Percentiles rank a stretch among this genome's conserved stretches.
Evolutionary conservation across 35 echinoderm and acorn worm genomes (phyloP).

Genomic region (Ptychodera flava): DNA sequence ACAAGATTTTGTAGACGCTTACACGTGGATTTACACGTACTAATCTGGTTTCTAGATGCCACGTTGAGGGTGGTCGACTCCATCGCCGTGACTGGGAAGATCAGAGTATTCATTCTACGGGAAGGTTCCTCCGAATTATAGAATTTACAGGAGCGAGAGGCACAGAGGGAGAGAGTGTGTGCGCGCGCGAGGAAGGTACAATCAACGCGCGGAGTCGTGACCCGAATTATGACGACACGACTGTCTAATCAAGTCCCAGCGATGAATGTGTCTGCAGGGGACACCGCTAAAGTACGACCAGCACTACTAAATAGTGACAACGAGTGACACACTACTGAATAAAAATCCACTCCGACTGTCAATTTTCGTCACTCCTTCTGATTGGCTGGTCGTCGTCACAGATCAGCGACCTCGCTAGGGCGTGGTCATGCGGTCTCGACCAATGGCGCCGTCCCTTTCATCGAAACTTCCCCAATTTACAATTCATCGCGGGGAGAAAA

Average conservation of each 20-base stretch:
- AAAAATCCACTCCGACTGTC: background rate
- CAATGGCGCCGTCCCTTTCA: background rate
- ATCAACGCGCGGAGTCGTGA: background rate
- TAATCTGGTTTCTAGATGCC: background rate
- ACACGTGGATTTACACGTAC: background rate
- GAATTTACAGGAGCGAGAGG: background rate
- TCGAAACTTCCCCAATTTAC: too few relatives aligned
- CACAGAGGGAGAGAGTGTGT: too few relatives aligned
- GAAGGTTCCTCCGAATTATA: background rate
- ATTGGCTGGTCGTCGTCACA: background rate
- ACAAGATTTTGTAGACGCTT: too few relatives aligned
- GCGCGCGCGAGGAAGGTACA: too few relatives aligned
- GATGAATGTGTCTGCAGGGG: background rate
- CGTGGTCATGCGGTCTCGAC: background rate
- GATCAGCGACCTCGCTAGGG: background rate
- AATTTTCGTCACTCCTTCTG: background rate
- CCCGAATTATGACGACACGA: background rate
- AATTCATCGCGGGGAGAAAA: too few relatives aligned
- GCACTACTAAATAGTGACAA: background rate
- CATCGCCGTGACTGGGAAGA: background rate
- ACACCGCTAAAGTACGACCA: background rate
- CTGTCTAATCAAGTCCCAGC: background rate
- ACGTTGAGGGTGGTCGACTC: background rate
- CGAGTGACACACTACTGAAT: background rate
- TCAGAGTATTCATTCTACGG: background rate